A percentile compares a stretch with the other conserved stretches of the same genome.
Evolutionary conservation across 2,113 vertebrate species (phyloP).

Genomic region (Rhinopomastus cyanomelas): DNA sequence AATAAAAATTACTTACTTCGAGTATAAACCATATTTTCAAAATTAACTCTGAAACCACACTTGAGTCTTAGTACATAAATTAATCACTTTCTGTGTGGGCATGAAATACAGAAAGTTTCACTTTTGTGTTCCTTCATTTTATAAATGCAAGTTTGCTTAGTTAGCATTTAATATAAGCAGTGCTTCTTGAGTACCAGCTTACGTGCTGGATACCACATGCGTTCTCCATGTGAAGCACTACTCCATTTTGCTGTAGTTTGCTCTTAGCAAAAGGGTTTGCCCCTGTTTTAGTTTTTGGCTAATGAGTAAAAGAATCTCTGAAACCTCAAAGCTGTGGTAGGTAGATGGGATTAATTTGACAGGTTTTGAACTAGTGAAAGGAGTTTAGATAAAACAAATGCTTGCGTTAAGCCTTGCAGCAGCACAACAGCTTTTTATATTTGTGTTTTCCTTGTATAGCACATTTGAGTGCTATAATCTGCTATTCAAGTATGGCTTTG

Average conservation of each 20-base stretch:
- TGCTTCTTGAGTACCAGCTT: background rate
- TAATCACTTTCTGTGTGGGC: slow-evolving; percentile 4
- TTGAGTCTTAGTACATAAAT: slow-evolving; percentile 8
- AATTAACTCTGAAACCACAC: slow-evolving; percentile 30
- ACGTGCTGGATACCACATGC: background rate
- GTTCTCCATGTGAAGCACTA: background rate
- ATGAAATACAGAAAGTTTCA: background rate
- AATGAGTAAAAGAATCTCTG: background rate
- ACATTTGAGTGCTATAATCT: background rate
- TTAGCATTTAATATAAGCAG: background rate
- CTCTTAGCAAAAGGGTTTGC: background rate
- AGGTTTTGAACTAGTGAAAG: background rate
- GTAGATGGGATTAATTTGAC: background rate
- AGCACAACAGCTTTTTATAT: background rate
- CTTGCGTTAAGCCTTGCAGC: background rate
- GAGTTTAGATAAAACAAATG: background rate
- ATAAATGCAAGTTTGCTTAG: slow-evolving; percentile 5
- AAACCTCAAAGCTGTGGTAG: background rate
- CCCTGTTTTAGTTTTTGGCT: background rate
- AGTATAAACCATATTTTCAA: slow-evolving; percentile 45
- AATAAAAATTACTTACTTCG: slow-evolving; percentile 34
- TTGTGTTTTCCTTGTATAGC: background rate
- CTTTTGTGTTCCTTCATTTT: background rate
- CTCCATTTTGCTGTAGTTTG: background rate
- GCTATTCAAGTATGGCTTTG: background rate